Base-by-base conservation (phyloP, 2,888 invertebrate species). In the Rhimphoctona megacephalus region DNA sequence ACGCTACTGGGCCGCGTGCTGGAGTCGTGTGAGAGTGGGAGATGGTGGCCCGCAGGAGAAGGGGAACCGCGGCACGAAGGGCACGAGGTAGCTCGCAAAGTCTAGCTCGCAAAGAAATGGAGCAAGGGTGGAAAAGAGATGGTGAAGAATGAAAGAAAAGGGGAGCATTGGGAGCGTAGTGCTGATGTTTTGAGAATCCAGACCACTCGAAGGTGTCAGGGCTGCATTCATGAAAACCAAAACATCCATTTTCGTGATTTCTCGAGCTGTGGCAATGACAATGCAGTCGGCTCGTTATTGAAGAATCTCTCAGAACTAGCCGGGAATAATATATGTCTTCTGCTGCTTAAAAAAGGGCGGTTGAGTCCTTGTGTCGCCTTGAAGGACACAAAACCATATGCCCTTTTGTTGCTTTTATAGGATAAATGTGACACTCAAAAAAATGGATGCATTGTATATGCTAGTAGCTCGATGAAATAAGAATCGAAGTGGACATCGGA, bases 201-300 rank as follows among this genome's bases (percentile, higher is more conserved):
- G 46, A 84, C 81, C 84, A 85, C 86, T 88, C 85, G 85, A 88
- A 83, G 85, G 89, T 92, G 91, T 89, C 91, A 90, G 85, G 85
- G 87, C 17, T 54, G 88, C 87, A 92, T 92, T 91, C 90, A 91
- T 46, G 30, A 86, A 88, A 92, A 92, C 92, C 92, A 92, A 92
- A 92, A 92, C 92, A 92, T 91, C 85, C 87, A 91, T 90, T 91
- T 87, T 88, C 87, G 80, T 82, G 74, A 54, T 30, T 85, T 81
- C 82, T 49, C 49, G 57, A 43, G 81, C 61, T 30, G 30, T 69
- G 33, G 70, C 33, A 74, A 43, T 86, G 85, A 91, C 89, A 91
- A 91, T 90, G 72, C 19, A 17, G 76, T 76, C 80, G 85, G 66
- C 66, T 76, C 80, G 72, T 39, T 76, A 74, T 74, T 81, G 81